A percentile compares a stretch with the other conserved stretches of the same genome.
These are phyloP conservation scores for Acanthosepion pharaonis DNA, from an alignment of 2,888 invertebrate genomes.

Conservation along the genomic window DNA sequence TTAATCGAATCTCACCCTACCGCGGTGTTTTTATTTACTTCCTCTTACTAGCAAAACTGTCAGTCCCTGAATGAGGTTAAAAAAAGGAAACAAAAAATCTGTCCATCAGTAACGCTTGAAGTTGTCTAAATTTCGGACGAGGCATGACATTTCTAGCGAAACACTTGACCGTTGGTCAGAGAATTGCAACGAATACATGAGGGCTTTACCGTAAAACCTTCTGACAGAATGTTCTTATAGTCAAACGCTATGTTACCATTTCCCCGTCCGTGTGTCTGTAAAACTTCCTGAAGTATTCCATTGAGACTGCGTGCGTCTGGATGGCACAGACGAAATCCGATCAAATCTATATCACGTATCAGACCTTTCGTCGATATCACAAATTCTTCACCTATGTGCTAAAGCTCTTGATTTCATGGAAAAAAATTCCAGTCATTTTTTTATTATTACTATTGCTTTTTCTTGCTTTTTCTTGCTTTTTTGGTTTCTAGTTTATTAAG, in stretches of 20 bases:
- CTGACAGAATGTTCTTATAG: neutral
- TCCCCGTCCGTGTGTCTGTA: neutral
- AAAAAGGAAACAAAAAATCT: neutral
- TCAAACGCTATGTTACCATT: neutral
- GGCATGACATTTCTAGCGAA: neutral
- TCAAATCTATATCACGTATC: neutral
- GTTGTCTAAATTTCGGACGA: neutral
- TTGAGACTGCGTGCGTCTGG: neutral
- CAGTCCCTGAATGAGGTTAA: too few relatives aligned
- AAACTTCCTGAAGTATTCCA: neutral
- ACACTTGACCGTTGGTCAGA: neutral
- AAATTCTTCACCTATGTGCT: neutral
- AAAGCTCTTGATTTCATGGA: neutral
- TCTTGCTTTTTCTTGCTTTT: neutral
- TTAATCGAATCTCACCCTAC: too few relatives aligned
- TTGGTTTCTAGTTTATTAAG: neutral
- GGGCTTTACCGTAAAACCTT: neutral
- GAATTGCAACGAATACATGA: neutral
- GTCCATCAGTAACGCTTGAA: neutral
- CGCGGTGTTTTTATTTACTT: too few relatives aligned
- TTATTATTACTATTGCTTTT: neutral
- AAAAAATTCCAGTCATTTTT: neutral
- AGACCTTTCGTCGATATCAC: neutral
- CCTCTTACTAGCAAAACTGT: too few relatives aligned
- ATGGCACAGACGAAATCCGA: neutral